A percentile compares a stretch with the other conserved stretches of the same genome.
Conservation (phyloP, 23 tunicate genomes). For the Phallusia fumigata region DNA sequence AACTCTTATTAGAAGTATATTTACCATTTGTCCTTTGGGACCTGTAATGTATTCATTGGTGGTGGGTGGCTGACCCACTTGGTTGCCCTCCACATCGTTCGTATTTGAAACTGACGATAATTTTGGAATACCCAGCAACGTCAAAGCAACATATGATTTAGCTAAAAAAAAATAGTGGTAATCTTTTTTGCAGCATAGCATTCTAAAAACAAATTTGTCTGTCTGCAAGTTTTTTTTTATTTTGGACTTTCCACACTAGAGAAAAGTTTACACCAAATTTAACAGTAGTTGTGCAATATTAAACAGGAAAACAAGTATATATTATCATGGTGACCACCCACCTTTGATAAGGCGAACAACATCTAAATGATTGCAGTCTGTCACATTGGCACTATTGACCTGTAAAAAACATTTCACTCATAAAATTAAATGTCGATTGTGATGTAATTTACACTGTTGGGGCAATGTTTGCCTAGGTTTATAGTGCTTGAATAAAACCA, state of each 20-base stretch:
- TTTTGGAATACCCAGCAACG: constrained; percentile 40
- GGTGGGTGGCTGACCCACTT: not conserved
- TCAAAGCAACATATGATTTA: constrained; percentile 54
- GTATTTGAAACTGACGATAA: not conserved
- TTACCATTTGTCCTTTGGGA: not conserved
- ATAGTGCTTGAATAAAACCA: not conserved
- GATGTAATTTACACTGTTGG: too few species aligned
- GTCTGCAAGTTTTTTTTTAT: not conserved
- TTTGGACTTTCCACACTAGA: not conserved
- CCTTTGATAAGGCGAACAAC: constrained; percentile 88
- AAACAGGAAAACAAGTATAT: too few species aligned
- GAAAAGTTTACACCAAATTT: not conserved
- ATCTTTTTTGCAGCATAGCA: too few species aligned
- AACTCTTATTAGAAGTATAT: too few species aligned
- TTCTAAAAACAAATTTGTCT: too few species aligned
- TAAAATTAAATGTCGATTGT: too few species aligned
- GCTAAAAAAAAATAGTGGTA: not conserved
- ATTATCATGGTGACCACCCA: not conserved
- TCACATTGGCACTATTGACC: constrained; percentile 74
- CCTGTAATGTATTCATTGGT: constrained; percentile 10
- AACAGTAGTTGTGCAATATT: too few species aligned
- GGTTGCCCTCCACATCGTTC: not conserved
- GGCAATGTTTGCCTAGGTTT: not conserved
- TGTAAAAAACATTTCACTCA: not conserved
- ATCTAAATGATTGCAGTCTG: constrained; percentile 57